A percentile compares a stretch with the other conserved stretches of the same genome.
Evolutionary conservation across 2,797 vertebrate species (phyloP).

Genomic region (Bryconaethiops microstoma): DNA sequence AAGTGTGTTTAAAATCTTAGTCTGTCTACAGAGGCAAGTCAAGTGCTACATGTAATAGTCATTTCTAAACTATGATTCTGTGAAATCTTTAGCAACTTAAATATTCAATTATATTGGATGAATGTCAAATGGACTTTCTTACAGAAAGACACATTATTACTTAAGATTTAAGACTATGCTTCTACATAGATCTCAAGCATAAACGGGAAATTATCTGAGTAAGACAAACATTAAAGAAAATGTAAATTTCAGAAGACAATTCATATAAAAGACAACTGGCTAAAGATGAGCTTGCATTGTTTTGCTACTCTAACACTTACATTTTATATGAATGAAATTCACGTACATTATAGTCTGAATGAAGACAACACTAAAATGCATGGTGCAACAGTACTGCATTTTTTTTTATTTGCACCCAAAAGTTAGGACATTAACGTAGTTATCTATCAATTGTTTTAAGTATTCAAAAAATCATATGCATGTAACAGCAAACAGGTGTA

Average conservation of each 20-base stretch:
- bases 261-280: no score
- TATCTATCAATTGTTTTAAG: no score
- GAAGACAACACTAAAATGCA: background rate
- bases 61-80: constrained; percentile 20
- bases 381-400: no score
- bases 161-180: constrained; percentile 14
- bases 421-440: no score
- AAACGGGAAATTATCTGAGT: background rate
- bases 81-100: background rate
- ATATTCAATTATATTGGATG: background rate
- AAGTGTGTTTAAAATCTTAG: constrained; percentile 9
- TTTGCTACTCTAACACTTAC: no score
- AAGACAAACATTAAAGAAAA: background rate
- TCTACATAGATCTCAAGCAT: background rate
- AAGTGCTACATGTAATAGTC: background rate
- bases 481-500: no score
- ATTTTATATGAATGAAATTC: no score
- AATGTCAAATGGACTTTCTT: constrained; percentile 15
- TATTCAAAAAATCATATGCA: no score
- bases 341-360: background rate
- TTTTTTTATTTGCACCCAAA: no score
- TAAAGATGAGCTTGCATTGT: no score
- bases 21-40: constrained; percentile 1
- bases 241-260: background rate
- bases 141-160: constrained; percentile 17